phyloP scores from a whole-genome alignment of 1,140 invertebrate genomes.

The Cataglyphis hispanica region DNA sequence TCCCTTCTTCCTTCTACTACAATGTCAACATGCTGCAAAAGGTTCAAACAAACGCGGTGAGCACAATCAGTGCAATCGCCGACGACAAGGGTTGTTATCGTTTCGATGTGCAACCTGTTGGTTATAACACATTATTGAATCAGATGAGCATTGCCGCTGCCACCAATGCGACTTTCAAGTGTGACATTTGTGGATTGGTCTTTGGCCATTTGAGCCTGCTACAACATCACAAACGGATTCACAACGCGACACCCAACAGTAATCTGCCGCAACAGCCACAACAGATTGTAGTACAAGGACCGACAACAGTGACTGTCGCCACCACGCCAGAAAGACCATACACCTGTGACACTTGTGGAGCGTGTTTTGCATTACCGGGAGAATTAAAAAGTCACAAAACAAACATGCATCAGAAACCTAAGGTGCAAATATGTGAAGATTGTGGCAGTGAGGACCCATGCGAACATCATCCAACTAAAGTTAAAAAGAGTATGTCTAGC shows the following conservation, averaged over 20 bases:
- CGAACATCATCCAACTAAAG: constrained; percentile 85
- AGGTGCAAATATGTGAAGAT: constrained; percentile 85
- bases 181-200: constrained; percentile 94
- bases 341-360: constrained; percentile 88
- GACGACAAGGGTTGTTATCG: constrained; percentile 87
- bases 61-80: constrained; percentile 85
- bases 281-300: constrained; percentile 87
- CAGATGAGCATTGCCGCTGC: constrained; percentile 88
- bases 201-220: constrained; percentile 92
- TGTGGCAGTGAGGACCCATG: constrained; percentile 86
- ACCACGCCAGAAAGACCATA: constrained; percentile 88
- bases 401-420: constrained; percentile 86
- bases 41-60: constrained; percentile 84
- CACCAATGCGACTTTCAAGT: constrained; percentile 94
- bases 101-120: constrained; percentile 87
- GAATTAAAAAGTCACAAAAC: constrained; percentile 87
- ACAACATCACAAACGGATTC: constrained; percentile 93
- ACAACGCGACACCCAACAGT: constrained; percentile 87
- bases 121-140: constrained; percentile 87
- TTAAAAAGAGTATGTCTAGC: constrained; percentile 84
- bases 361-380: constrained; percentile 87
- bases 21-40: constrained; percentile 88
- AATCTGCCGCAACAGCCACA: constrained; percentile 86
- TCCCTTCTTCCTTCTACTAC: constrained; percentile 86
- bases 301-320: constrained; percentile 87